Base-by-base conservation (phyloP, 2,888 invertebrate species). In the Drosophila koepferae region DNA sequence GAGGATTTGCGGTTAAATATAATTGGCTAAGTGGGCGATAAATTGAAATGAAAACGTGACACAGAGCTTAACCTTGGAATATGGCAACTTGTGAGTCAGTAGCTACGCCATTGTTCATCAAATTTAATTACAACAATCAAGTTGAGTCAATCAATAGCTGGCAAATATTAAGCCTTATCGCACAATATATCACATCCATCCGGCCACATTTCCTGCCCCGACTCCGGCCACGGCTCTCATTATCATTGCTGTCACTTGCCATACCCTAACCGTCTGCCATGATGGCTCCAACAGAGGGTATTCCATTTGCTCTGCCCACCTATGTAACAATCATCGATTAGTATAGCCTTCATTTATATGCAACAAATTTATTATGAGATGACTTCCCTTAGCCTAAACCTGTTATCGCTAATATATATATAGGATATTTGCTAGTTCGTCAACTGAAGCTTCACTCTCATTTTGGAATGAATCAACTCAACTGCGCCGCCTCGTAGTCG, bases 91-190 rank as follows among this genome's bases (percentile, higher is more conserved):
- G 51, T 18, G 51, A 34, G n/a, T 51, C 34, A 51, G 34, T 34
- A 18, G 49, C 31, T 2, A 12, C 36, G 51, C 51, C 51, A 54
- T 55, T 55, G 41, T 51, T 69, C 46, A 68, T 44, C 53, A 46
- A 54, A 65, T 72, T 75, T 60, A 78, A 75, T 79, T 75, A 75
- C n/a, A 44, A n/a, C 40, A 61, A 59, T 61, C 55, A 53, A 61
- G 54, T 53, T 72, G 56, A 68, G 68, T 72, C 71, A 74, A 77
- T 78, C 61, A 62, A 70, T 56, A 44, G 41, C 41, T 12, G 10
- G 43, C 38, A 58, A 53, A 51, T 58, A 70, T 58, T 53, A 62
- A 44, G 49, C 53, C 56, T 77, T 77, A 74, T 77, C 74, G 43
- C 28, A 40, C 28, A 23, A 41, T 16, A 18, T 9, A 28, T 36